phyloP scores from a whole-genome alignment of 2,797 vertebrate genomes.

The Rhadinocentrus ornatus region DNA sequence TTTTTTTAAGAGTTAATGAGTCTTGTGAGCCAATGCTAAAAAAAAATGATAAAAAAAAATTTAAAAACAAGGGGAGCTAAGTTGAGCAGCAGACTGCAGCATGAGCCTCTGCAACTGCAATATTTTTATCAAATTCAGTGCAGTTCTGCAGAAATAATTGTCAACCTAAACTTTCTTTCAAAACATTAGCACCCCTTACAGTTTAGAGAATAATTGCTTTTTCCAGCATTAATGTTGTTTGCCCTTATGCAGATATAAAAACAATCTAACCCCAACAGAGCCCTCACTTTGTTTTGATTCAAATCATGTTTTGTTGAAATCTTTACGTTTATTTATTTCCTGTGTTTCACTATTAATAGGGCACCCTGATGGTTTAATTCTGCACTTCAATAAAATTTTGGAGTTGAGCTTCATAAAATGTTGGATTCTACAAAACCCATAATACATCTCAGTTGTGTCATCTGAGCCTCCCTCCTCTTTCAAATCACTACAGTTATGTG shows the following conservation, averaged over 20 bases:
- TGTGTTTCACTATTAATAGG: conserved; percentile 7
- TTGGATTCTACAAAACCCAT: conserved; percentile 16
- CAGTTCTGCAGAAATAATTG: neutral
- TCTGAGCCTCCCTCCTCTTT: neutral
- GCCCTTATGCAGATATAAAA: neutral
- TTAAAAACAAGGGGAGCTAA: neutral
- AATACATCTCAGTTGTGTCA: conserved; percentile 8
- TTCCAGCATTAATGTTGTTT: neutral
- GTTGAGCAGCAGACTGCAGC: neutral
- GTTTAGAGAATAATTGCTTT: neutral
- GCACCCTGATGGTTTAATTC: neutral
- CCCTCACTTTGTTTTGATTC: neutral
- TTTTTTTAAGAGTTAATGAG: neutral
- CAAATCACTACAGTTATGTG: neutral
- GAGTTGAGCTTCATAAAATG: conserved; percentile 17
- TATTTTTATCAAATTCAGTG: neutral
- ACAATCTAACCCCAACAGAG: neutral
- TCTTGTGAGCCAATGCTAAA: too few species aligned
- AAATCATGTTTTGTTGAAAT: neutral
- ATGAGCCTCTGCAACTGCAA: neutral
- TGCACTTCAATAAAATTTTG: conserved; percentile 1
- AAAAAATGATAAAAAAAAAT: too few species aligned
- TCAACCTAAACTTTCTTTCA: neutral
- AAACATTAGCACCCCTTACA: neutral
- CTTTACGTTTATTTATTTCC: neutral